Evolutionary conservation across 1,140 invertebrate species (phyloP).

Genomic region (Drosophila tani): DNA sequence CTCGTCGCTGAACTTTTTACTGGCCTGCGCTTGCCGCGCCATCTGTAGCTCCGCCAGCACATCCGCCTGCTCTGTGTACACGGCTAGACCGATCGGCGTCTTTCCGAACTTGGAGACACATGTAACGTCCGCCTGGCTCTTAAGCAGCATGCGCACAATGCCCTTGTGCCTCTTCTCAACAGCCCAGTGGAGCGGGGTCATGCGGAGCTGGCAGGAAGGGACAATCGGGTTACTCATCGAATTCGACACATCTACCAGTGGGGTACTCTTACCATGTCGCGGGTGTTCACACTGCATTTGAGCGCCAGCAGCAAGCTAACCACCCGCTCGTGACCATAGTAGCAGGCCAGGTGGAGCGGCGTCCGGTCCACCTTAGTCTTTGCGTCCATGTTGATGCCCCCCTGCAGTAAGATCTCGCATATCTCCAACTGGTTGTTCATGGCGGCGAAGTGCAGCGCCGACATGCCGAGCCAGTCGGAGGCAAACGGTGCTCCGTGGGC

Average conservation of each 20-base stretch:
- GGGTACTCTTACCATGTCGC: conserved; percentile 91
- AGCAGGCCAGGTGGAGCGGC: conserved; percentile 94
- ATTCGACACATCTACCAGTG: no score
- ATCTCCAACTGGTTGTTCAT: conserved; percentile 93
- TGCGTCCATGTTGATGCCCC: conserved; percentile 94
- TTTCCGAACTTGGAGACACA: conserved; percentile 93
- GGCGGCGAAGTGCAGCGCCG: conserved; percentile 94
- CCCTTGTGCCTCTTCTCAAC: conserved; percentile 92
- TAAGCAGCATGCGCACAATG: conserved; percentile 90
- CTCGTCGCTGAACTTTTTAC: conserved; percentile 73
- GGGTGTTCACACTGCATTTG: conserved; percentile 91
- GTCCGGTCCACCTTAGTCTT: conserved; percentile 97
- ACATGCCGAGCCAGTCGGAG: conserved; percentile 96
- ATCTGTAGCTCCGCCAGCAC: conserved; percentile 75
- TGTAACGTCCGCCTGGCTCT: conserved; percentile 89
- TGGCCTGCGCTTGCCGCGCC: conserved; percentile 69
- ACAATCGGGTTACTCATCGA: not conserved
- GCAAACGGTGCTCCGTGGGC: conserved; percentile 95
- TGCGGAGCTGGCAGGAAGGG: conserved; percentile 89
- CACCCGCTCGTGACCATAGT: conserved; percentile 93
- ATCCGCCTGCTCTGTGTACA: conserved; percentile 75
- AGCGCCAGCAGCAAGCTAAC: conserved; percentile 91
- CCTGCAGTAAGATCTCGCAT: conserved; percentile 92
- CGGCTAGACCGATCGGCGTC: conserved; percentile 92
- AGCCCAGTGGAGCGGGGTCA: conserved; percentile 98